Evolutionary conservation across 2,113 vertebrate genomes (phyloP).

Genomic region (Aspidoscelis tigris): DNA sequence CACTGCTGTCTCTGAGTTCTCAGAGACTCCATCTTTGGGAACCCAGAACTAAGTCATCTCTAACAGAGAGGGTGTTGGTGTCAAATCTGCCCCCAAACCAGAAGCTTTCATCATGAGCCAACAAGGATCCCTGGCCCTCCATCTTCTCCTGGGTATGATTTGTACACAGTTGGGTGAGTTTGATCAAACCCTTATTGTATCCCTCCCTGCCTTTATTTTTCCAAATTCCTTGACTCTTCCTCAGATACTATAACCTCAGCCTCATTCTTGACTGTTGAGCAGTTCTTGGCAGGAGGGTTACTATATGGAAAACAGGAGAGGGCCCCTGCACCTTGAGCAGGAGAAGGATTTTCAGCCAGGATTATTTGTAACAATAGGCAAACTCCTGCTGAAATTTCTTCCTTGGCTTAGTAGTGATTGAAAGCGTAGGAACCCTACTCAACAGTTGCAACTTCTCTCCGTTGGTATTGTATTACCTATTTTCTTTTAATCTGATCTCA

Average conservation of each 20-base stretch:
- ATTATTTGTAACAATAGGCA: too few species aligned
- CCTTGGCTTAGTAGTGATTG: neutral
- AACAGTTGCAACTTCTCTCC: neutral
- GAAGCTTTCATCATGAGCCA: neutral
- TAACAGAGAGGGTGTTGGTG: neutral
- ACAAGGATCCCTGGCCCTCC: neutral
- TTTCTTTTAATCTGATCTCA: neutral
- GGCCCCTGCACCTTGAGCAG: too few species aligned
- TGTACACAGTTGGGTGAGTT: constrained; percentile 34
- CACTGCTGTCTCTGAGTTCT: neutral
- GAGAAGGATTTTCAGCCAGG: too few species aligned
- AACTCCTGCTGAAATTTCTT: too few species aligned
- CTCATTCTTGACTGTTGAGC: neutral
- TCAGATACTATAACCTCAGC: neutral
- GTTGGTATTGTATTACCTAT: neutral
- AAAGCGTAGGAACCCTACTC: neutral
- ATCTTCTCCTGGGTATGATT: constrained; percentile 19
- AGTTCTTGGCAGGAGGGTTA: neutral
- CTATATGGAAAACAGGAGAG: too few species aligned
- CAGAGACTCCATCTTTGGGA: neutral
- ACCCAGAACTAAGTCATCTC: neutral
- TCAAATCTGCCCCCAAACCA: neutral
- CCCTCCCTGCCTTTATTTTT: neutral
- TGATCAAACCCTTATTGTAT: neutral
- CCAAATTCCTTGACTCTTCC: too few species aligned